These are phyloP conservation scores for Stramonita haemastoma DNA, from an alignment of 2,888 invertebrate genomes.

Conservation along the genomic window DNA sequence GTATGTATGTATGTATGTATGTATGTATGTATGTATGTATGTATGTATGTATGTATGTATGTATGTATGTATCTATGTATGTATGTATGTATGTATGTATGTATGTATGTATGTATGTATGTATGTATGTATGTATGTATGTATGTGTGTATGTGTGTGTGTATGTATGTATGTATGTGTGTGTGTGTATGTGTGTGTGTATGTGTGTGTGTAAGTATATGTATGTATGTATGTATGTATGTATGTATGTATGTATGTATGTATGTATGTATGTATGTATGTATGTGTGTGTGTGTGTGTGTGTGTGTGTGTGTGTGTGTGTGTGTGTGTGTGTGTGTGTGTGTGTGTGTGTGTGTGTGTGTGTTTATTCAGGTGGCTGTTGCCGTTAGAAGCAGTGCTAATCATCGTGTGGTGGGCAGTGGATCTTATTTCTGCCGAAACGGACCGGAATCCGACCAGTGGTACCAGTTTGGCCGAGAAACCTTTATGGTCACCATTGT, in stretches of 20 bases:
- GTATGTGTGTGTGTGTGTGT: not conserved
- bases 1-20: no score
- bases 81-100: not conserved
- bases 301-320: not conserved
- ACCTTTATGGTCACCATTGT: constrained; percentile 66
- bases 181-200: constrained; percentile 1
- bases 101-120: not conserved
- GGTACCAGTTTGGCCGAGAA: constrained; percentile 68
- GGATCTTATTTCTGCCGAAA: constrained; percentile 61
- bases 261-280: not conserved
- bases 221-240: not conserved
- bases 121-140: not conserved
- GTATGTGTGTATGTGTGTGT: not conserved
- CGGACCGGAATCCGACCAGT: constrained; percentile 50
- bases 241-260: not conserved
- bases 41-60: no score
- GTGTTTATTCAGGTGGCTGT: constrained; percentile 56
- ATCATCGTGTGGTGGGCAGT: constrained; percentile 71
- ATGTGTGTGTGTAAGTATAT: not conserved
- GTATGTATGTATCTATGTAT: no score
- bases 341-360: no score
- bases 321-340: no score
- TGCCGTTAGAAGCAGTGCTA: constrained; percentile 65
- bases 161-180: not conserved
- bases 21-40: no score